phyloP scores from a whole-genome alignment of 2,797 vertebrate genomes.

The Gymnoscopelus microlampas region DNA sequence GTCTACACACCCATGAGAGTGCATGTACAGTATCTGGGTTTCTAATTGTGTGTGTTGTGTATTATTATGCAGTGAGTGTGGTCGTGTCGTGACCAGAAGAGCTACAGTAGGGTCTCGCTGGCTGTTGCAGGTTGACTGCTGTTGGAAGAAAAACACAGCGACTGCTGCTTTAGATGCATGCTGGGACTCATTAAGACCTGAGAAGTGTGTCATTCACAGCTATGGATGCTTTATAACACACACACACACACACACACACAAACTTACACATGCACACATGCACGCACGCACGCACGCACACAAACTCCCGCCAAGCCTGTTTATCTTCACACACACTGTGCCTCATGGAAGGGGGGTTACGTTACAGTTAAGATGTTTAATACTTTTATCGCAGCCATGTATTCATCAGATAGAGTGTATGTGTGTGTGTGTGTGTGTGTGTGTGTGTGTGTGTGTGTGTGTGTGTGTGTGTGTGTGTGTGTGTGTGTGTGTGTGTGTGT shows the following conservation, averaged over 20 bases:
- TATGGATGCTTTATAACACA: conserved; percentile 45
- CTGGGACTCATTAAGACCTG: conserved; percentile 75
- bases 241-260: conserved; percentile 7
- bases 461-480: not conserved
- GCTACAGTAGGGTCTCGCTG: conserved; percentile 36
- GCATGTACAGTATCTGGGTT: no score
- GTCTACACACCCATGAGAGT: no score
- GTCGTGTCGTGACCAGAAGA: conserved; percentile 22
- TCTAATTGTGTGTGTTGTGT: conserved; percentile 4
- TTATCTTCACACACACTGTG: conserved; percentile 28
- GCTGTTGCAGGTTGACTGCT: conserved; percentile 49
- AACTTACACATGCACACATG: not conserved
- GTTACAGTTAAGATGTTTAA: conserved; percentile 3
- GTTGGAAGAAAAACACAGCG: conserved; percentile 74
- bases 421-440: no score
- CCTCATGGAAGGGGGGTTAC: not conserved
- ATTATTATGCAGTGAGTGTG: conserved; percentile 22
- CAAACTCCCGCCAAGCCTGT: conserved; percentile 13
- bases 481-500: conserved; percentile 41
- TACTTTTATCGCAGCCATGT: no score
- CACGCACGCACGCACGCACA: conserved; percentile 46
- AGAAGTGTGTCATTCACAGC: conserved; percentile 62
- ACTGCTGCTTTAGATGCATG: conserved; percentile 60
- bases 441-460: no score
- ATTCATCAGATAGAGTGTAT: no score